Evolutionary conservation across 2,797 vertebrate species (phyloP), one percentile per base, ranked within the genome.

Genomic region (Avahi laniger): DNA sequence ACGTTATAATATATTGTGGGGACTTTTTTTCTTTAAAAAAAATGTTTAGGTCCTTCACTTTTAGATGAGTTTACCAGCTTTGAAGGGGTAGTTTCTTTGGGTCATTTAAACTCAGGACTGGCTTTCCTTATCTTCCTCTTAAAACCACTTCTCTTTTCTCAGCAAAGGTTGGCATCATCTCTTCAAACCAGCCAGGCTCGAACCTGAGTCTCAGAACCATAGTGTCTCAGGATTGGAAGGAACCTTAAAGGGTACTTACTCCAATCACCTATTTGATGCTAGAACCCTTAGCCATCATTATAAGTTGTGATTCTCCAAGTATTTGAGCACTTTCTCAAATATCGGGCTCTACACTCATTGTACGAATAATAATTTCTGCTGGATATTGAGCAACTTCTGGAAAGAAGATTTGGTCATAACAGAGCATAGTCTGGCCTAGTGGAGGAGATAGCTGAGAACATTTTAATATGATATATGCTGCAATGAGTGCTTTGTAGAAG

Each of bases 91-190:
- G 73, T 89, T 94, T 73, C 7, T 75, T 73, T 80, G 76, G 22
- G 9, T 84, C 33, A 63, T 59, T 93, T 94, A 81, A 96, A 87
- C 35, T 85, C 26, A 72, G 20, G 83, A 81, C 22, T 89, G 41
- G 59, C 24, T 93, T 93, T 85, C 5, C 26, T 93, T 84, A 57
- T 70, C 13, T 89, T 93, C 1, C 57, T 87, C 57, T 91, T 85
- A 54, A 88, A 96, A 79, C 9, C 43, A 82, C 14, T 54, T 96
- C 30, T 83, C 50, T 89, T 67, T 93, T 90, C 14, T 89, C 38
- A 48, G 13, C 84, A 43, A 81, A 76, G 14, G 6, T 33, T 2
- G 0, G 24, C 10, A 46, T 30, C 3, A 83, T 80, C 30, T 72
- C 9, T 12, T 81, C 5, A 82, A 87, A 61, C 20, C 22, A 92